Evolutionary conservation across 2,113 vertebrate species (phyloP).

Genomic region (Actenoides lindsayi): DNA sequence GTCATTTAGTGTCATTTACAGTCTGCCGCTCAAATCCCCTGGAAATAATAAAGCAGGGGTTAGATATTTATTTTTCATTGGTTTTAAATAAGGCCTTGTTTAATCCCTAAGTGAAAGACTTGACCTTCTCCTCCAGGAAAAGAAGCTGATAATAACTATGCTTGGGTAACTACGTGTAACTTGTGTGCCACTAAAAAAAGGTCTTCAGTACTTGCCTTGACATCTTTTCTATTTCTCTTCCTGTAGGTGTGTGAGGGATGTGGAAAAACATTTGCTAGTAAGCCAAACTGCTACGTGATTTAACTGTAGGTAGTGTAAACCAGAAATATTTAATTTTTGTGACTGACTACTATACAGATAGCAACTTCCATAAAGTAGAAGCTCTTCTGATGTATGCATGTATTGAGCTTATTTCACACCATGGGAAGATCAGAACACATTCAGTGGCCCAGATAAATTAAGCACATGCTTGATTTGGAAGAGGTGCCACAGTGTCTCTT

Average conservation of each 20-base stretch:
- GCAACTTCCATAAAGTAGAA: background rate
- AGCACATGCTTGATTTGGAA: background rate
- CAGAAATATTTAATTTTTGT: background rate
- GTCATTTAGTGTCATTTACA: constrained; percentile 48
- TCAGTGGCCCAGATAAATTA: background rate
- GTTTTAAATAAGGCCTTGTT: constrained; percentile 41
- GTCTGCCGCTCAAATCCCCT: constrained; percentile 25
- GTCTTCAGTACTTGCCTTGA: background rate
- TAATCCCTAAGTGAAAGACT: constrained; percentile 31
- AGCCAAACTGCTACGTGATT: background rate
- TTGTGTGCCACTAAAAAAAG: background rate
- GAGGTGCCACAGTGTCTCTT: background rate
- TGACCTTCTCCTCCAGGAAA: background rate
- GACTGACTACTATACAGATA: background rate
- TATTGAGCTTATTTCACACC: background rate
- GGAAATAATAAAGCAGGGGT: background rate
- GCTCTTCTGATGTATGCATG: background rate
- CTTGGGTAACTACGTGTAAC: background rate
- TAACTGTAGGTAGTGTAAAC: background rate
- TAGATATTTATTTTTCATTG: constrained; percentile 46
- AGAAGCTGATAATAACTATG: constrained; percentile 21
- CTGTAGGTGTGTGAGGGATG: background rate
- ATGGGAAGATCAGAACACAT: background rate
- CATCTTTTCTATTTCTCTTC: background rate
- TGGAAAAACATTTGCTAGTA: background rate